A percentile compares a stretch with the other conserved stretches of the same genome.
Conservation (phyloP, 1,140 invertebrate species). For the Trissolcus basalis region DNA sequence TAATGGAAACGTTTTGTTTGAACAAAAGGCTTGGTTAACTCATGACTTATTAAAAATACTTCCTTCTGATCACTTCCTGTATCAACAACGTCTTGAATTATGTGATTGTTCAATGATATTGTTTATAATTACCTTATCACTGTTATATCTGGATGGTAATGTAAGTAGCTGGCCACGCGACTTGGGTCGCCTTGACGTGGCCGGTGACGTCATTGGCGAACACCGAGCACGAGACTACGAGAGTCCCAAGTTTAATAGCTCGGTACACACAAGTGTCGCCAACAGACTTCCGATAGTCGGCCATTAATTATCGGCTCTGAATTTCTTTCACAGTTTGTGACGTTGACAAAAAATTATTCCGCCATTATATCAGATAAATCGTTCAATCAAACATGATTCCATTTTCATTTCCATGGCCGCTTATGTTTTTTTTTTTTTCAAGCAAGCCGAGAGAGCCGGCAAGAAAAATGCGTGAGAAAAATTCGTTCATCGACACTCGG, state of each 20-base stretch:
- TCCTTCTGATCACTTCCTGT: conserved; percentile 26
- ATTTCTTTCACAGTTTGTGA: conserved; percentile 18
- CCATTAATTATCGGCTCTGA: conserved; percentile 48
- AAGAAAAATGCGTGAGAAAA: conserved; percentile 9
- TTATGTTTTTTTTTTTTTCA: too few relatives aligned
- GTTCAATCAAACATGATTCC: neutral
- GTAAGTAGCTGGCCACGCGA: conserved; percentile 48
- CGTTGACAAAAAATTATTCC: conserved; percentile 17
- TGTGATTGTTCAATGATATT: conserved; percentile 48
- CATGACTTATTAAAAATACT: conserved; percentile 26
- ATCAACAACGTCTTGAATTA: conserved; percentile 24
- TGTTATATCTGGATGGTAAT: conserved; percentile 47
- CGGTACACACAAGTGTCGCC: conserved; percentile 40
- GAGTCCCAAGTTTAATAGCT: conserved; percentile 52
- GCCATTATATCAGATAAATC: conserved; percentile 1
- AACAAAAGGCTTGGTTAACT: conserved; percentile 17
- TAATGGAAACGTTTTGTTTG: neutral
- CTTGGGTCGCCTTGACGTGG: conserved; percentile 55
- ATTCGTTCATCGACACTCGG: conserved; percentile 10
- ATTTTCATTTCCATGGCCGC: neutral
- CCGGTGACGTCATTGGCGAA: conserved; percentile 52
- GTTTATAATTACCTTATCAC: conserved; percentile 53
- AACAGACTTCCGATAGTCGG: conserved; percentile 42
- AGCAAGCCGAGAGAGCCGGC: too few relatives aligned
- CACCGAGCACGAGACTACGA: conserved; percentile 43